Conservation (phyloP, 2,888 invertebrate species). For the Cosmorhoe ocellata region DNA sequence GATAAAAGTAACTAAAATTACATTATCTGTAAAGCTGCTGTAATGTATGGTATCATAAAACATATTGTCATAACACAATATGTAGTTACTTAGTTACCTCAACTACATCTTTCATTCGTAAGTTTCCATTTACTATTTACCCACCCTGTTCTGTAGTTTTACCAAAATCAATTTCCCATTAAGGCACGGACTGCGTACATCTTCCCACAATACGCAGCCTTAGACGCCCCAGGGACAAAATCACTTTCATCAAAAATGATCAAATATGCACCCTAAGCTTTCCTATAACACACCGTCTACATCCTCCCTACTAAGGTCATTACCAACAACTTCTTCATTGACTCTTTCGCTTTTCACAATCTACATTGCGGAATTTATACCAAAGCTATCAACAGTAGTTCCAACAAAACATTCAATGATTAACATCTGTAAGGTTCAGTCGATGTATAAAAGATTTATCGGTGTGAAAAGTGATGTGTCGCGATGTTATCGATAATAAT, state of each 20-base stretch:
- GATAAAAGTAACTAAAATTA: too few relatives aligned
- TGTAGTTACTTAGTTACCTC: not conserved
- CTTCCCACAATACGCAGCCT: slow-evolving; percentile 41
- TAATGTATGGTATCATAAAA: too few relatives aligned
- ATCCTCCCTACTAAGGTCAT: slow-evolving; percentile 36
- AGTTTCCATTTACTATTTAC: too few relatives aligned
- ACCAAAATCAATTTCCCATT: slow-evolving; percentile 33
- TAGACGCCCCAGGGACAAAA: slow-evolving; percentile 36
- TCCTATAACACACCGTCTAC: slow-evolving; percentile 60
- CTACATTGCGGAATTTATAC: slow-evolving; percentile 22
- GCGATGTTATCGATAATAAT: slow-evolving; percentile 70
- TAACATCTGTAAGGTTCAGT: not conserved
- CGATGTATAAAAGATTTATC: slow-evolving; percentile 10
- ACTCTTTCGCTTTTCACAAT: not conserved
- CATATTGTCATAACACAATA: too few relatives aligned
- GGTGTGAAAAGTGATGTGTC: slow-evolving; percentile 47
- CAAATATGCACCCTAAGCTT: slow-evolving; percentile 75
- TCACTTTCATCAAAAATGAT: slow-evolving; percentile 57
- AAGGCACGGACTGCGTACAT: slow-evolving; percentile 29
- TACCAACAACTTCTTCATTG: not conserved
- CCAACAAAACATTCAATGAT: slow-evolving; percentile 35
- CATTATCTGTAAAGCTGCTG: too few relatives aligned
- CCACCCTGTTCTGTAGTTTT: slow-evolving; percentile 18
- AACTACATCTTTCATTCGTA: slow-evolving; percentile 8
- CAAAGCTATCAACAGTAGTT: not conserved